A percentile compares a stretch with the other conserved stretches of the same genome.
Conservation (phyloP, 2,888 invertebrate genomes). For the Drepanosiphum platanoidis region DNA sequence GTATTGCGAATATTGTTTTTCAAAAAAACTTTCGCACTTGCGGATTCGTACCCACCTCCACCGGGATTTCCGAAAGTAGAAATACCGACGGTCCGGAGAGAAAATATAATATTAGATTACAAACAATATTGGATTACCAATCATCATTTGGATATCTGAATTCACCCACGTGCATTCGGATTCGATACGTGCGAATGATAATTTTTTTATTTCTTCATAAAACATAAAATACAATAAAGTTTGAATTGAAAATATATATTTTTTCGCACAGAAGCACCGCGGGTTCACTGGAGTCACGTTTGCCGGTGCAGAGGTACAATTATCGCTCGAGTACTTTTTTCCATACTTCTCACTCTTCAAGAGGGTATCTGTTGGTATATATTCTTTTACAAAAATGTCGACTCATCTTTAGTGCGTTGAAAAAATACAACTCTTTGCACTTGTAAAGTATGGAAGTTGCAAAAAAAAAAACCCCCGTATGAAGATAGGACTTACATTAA, state of each 20-base stretch:
- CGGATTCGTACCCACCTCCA: too few relatives aligned
- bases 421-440: conserved; percentile 40
- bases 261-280: neutral
- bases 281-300: conserved; percentile 37
- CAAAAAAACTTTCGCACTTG: too few relatives aligned
- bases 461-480: conserved; percentile 24
- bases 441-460: conserved; percentile 43
- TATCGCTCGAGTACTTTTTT: conserved; percentile 41
- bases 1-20: too few relatives aligned
- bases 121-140: too few relatives aligned
- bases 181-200: too few relatives aligned
- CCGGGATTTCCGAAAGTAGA: too few relatives aligned
- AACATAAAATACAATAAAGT: conserved; percentile 2
- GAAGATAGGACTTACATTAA: conserved; percentile 36
- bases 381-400: conserved; percentile 43
- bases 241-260: neutral
- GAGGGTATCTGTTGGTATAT: conserved; percentile 30
- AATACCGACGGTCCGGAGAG: too few relatives aligned
- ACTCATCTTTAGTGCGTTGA: conserved; percentile 41
- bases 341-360: conserved; percentile 30
- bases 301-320: conserved; percentile 23
- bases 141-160: too few relatives aligned
- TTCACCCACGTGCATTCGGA: too few relatives aligned
- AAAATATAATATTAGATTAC: too few relatives aligned
- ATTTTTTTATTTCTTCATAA: neutral